Percentiles rank a stretch among this genome's conserved stretches.
Conservation (phyloP, 1,140 invertebrate genomes). For the Helicoverpa zea region DNA sequence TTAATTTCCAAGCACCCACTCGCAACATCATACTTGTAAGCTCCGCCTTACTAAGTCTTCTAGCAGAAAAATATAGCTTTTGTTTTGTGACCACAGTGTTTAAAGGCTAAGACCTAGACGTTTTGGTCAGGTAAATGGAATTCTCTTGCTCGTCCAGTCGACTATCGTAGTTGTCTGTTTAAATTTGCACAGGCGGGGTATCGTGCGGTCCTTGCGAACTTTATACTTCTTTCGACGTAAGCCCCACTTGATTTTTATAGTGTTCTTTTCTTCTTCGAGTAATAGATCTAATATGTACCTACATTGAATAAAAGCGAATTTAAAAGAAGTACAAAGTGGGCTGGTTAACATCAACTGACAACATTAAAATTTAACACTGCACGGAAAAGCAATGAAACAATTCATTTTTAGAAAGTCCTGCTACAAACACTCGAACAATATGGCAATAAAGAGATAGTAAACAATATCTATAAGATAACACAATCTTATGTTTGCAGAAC, state of each 20-base stretch:
- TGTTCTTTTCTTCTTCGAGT: neutral
- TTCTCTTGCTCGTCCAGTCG: slow-evolving; percentile 57
- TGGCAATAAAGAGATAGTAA: too few relatives aligned
- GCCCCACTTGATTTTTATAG: slow-evolving; percentile 42
- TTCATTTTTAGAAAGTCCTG: too few relatives aligned
- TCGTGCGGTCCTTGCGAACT: slow-evolving; percentile 50
- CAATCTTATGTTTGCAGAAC: too few relatives aligned
- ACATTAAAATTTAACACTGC: too few relatives aligned
- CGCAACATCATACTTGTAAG: neutral
- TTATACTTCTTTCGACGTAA: slow-evolving; percentile 54
- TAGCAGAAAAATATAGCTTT: slow-evolving; percentile 24
- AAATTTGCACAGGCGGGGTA: slow-evolving; percentile 61
- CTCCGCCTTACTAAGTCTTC: neutral
- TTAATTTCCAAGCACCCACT: too few relatives aligned
- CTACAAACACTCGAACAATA: too few relatives aligned
- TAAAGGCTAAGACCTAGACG: slow-evolving; percentile 42
- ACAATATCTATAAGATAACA: too few relatives aligned
- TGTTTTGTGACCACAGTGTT: slow-evolving; percentile 44
- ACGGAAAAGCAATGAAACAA: too few relatives aligned
- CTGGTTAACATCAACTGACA: too few relatives aligned
- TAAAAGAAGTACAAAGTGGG: too few relatives aligned
- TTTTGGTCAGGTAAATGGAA: slow-evolving; percentile 62
- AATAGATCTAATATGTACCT: too few relatives aligned
- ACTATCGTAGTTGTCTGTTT: slow-evolving; percentile 59
- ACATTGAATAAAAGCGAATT: too few relatives aligned